Percentiles rank a stretch among this genome's conserved stretches.
phyloP scores from a whole-genome alignment of 2,113 vertebrate species.

The Saguinus midas region DNA sequence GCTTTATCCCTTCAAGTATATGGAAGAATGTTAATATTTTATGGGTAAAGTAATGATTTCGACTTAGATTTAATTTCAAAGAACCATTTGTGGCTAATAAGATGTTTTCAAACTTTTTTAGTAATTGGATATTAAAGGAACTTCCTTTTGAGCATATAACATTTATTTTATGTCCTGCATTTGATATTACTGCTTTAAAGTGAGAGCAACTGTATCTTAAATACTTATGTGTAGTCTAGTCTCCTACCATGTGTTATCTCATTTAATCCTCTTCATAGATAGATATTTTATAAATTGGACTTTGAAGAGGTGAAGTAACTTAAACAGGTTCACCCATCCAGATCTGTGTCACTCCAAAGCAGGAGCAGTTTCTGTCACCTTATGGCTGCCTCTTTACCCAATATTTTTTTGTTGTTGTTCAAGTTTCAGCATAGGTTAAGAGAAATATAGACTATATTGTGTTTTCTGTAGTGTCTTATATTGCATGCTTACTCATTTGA shows the following conservation, averaged over 20 bases:
- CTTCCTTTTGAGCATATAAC: background rate
- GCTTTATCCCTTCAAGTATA: background rate
- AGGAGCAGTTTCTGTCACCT: background rate
- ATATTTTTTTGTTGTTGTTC: background rate
- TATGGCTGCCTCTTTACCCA: background rate
- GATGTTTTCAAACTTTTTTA: background rate
- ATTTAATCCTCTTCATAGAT: background rate
- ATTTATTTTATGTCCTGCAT: background rate
- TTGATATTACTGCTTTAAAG: background rate
- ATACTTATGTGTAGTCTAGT: background rate
- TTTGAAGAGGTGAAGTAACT: background rate
- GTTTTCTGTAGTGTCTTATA: background rate
- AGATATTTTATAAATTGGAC: background rate
- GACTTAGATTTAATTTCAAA: slow-evolving; percentile 39
- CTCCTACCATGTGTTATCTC: background rate
- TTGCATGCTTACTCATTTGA: background rate
- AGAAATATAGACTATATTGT: background rate
- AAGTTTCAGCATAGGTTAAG: background rate
- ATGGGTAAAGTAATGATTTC: slow-evolving; percentile 27
- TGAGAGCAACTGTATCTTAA: background rate
- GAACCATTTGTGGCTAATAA: background rate
- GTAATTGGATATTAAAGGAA: background rate
- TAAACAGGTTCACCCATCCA: background rate
- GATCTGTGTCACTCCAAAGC: background rate
- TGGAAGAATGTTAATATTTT: background rate